Base-by-base conservation (phyloP, 2,888 invertebrate species). In the Eubasilissa splendida region DNA sequence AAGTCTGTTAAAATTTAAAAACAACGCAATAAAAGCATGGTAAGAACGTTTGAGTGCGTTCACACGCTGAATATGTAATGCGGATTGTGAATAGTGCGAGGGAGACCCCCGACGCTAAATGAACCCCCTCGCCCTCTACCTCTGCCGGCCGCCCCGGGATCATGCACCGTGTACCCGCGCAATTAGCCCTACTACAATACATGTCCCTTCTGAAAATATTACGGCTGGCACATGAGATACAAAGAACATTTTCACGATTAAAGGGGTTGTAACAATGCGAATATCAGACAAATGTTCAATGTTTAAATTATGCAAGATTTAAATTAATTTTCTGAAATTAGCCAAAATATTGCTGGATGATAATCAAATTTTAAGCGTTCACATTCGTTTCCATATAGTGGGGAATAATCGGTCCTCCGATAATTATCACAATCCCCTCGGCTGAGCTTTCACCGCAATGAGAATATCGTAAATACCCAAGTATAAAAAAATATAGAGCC, bases 1-100 rank as follows among this genome's bases (percentile, higher is more conserved):
- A 71, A 42, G 31, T 33, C 77, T 59, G 76, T 79, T 68, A 82
- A 74, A 82, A 80, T 71, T 79, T 80, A 66, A 59, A 80, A 81
- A 80, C 76, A 82, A 80, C 80, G 80, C 80, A 80, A 80, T 82
- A 80, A 82, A 78, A 70, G 77, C 68, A 52, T n/a, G 77, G 66
- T 71, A 53, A 70, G 74, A 81, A 68, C 75, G 71, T 77, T 80
- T 68, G 73, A 80, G 77, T 81, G 75, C 81, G 80, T 81, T 81
- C 81, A 75, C 79, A 73, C 77, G 53, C 54, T 80, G 81, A 83
- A 81, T 83, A 76, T 74, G 56, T 81, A 80, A 81, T 82, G 58
- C 58, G 58, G 58, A 58, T 58, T 58, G 58, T 58, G 42, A 77
- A 77, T 77, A 77, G 70, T 77, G 68, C 33, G 59, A 14, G 12